These are phyloP conservation scores for Alces alces DNA, from an alignment of 2,113 vertebrate species.

Conservation along the genomic window DNA sequence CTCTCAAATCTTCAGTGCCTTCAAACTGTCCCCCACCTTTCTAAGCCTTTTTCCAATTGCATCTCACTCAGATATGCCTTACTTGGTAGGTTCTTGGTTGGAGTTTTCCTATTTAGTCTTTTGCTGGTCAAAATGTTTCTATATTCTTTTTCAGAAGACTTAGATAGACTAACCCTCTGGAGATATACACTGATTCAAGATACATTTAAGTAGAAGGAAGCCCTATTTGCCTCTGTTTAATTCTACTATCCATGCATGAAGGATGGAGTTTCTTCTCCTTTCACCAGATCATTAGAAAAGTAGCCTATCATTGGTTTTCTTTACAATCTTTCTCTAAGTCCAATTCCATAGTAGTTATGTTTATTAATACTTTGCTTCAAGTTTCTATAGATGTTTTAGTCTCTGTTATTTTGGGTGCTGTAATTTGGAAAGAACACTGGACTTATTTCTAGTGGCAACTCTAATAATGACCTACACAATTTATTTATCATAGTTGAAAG, in stretches of 20 bases:
- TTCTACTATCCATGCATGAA: constrained; percentile 13
- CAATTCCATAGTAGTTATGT: neutral
- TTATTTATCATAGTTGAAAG: neutral
- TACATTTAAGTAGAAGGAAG: neutral
- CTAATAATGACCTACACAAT: neutral
- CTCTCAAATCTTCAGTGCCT: constrained; percentile 19
- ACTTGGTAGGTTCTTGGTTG: neutral
- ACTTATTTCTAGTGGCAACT: neutral
- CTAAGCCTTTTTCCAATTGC: neutral
- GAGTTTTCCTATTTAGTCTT: constrained; percentile 27
- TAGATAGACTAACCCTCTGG: neutral
- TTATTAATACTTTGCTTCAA: constrained; percentile 20
- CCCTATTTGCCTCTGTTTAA: neutral
- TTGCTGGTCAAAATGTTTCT: neutral
- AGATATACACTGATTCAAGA: neutral
- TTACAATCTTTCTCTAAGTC: neutral
- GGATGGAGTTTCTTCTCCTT: neutral
- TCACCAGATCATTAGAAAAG: neutral
- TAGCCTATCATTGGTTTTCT: constrained; percentile 3
- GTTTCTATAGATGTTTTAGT: constrained; percentile 8
- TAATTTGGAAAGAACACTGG: constrained; percentile 24
- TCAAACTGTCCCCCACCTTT: constrained; percentile 39
- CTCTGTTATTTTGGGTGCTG: neutral
- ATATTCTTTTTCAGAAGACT: constrained; percentile 17
- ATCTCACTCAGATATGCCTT: neutral